Evolutionary conservation across 1,140 invertebrate genomes (phyloP), one percentile per base, ranked within the genome.

Genomic region (Anoplolepis gracilipes): DNA sequence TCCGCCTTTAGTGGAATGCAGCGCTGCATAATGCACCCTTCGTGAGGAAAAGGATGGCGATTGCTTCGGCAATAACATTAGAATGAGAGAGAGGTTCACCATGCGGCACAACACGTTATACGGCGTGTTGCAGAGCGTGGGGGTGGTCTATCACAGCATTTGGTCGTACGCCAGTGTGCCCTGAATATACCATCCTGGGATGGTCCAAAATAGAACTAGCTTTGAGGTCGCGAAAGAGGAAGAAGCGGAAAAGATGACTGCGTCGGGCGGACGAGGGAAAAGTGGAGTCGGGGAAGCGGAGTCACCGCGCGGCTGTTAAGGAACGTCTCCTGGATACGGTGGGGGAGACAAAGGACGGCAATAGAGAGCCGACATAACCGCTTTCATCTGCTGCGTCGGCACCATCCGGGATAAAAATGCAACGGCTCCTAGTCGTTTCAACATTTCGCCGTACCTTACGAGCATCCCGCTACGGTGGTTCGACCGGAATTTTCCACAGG

Each of bases 381-480:
- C 88, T 92, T 92, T 92, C 91, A 92, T 92, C 91, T 91, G 90
- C 91, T 90, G 86, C 90, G 90, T 91, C 89, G 88, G 91, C 91
- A 91, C 65, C 70, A 77, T 77, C 46, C 76, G 28, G 85, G 85
- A 90, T 86, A 88, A 92, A 91, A 92, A 92, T 91, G 91, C 91
- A 90, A 90, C 90, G 79, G 77, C 86, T 88, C 78, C 89, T 67
- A 85, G 89, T 89, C 84, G 87, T 90, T 92, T 70, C 85, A 77
- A 84, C 88, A 86, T 88, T 92, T 85, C 87, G 84, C 85, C 86
- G 85, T 88, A 86, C 86, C 88, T 89, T 89, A 89, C 87, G 87
- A 89, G 87, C 65, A 72, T 75, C 36, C 78, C 36, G 53, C 25
- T 25, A n/a, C 65, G 79, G 81, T 81, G 86, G 85, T 88, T 89